Evolutionary conservation across 2,113 vertebrate species (phyloP).

Genomic region (Pycnonotus jocosus): DNA sequence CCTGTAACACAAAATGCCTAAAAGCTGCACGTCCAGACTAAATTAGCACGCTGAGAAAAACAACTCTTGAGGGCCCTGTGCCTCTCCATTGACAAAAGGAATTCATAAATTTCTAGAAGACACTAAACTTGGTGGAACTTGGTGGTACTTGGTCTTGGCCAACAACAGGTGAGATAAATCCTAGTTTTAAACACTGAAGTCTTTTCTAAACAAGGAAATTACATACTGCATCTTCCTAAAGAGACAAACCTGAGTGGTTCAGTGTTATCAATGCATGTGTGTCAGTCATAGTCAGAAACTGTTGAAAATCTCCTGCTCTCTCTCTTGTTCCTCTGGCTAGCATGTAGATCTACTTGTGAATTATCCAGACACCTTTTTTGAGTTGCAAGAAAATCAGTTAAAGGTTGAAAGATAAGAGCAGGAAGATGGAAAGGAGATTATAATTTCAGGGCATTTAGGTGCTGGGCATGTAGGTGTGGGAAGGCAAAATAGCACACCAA

Average conservation of each 20-base stretch:
- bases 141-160: background rate
- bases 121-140: background rate
- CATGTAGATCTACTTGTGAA: background rate
- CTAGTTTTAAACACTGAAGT: background rate
- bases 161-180: background rate
- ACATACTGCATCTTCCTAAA: background rate
- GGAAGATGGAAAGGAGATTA: background rate
- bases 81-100: background rate
- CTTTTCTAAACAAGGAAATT: background rate
- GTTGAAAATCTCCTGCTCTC: background rate
- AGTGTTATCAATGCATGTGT: background rate
- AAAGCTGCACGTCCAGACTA: background rate
- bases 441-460: background rate
- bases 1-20: background rate
- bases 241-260: background rate
- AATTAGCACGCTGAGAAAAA: background rate
- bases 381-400: background rate
- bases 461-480: background rate
- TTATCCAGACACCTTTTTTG: background rate
- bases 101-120: background rate
- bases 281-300: background rate
- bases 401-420: background rate
- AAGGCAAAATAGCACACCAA: background rate
- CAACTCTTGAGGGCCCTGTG: background rate
- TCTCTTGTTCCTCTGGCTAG: background rate